Evolutionary conservation across 2,888 invertebrate genomes (phyloP), one percentile per base, ranked within the genome.

Genomic region (Portevinia maculata): DNA sequence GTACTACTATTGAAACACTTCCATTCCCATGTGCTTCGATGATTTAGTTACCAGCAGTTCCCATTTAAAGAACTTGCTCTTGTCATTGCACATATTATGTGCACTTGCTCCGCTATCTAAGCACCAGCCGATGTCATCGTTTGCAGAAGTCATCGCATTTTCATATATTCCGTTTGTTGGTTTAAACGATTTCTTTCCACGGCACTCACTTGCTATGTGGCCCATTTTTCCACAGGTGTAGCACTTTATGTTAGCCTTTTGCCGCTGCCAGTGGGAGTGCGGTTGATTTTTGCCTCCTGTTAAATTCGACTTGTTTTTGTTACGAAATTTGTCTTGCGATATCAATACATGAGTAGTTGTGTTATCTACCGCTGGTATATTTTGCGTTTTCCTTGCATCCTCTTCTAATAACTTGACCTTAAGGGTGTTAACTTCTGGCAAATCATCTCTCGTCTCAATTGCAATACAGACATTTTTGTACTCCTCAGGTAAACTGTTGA

Each of bases 81-180:
- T 62, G 8, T 62, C 53, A 15, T 62, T 73, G 28, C 53, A 73
- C 71, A 53, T 73, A n/a, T n/a, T n/a, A 3, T 60, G 52, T 11
- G 59, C 37, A n/a, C n/a, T n/a, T n/a, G n/a, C n/a, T 39, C 60
- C 60, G 17, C 46, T 76, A n/a, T 69, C 60, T 15, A 69, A 8
- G 28, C 32, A 70, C 55, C 53, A 62, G 17, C 13, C 28, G 30
- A 7, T 3, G 1, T 11, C 3, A n/a, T 41, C 41, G 11, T 19
- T 44, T 19, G 17, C 1, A 9, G 11, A 17, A 21, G 55, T 17
- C 11, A 37, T 30, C 1, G 62, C 64, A 39, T 50, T 50, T 50
- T 50, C 28, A 34, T 41, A 11, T 28, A 9, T 39, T 13, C 1
- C 15, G 8, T 41, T 37, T 24, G 13, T 28, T 24, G 8, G 15